Percentiles rank a stretch among this genome's conserved stretches.
Conservation (phyloP, 2,888 invertebrate genomes). For the Diplazon laetatorius region DNA sequence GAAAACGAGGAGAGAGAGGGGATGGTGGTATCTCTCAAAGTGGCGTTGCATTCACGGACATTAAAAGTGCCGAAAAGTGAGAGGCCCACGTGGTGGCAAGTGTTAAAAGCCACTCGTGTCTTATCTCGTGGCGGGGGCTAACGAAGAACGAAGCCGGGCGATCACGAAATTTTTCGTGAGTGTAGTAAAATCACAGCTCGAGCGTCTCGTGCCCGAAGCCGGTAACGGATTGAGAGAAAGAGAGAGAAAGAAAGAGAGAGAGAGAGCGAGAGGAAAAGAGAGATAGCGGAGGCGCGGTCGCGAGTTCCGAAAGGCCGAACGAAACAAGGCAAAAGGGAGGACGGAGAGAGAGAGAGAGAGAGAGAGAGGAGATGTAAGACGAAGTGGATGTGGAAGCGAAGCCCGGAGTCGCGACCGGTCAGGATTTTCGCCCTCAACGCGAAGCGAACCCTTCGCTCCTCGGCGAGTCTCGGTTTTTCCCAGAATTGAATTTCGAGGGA, state of each 20-base stretch:
- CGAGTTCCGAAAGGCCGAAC: background rate
- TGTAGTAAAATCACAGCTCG: conserved; percentile 54
- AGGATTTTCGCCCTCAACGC: conserved; percentile 5
- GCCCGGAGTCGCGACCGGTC: conserved; percentile 26
- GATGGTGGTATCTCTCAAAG: conserved; percentile 57
- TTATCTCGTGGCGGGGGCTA: conserved; percentile 62
- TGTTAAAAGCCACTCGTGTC: conserved; percentile 61
- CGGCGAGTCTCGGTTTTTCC: conserved; percentile 50
- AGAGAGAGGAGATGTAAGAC: conserved; percentile 17
- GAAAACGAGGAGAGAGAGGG: conserved; percentile 1
- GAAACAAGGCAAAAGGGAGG: background rate
- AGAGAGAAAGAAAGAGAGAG: background rate
- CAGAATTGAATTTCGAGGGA: conserved; percentile 65
- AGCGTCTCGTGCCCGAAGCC: conserved; percentile 12
- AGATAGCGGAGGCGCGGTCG: background rate
- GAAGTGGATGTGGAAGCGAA: conserved; percentile 16
- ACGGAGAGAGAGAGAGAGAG: background rate
- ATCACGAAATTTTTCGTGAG: conserved; percentile 60
- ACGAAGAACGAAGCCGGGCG: conserved; percentile 62
- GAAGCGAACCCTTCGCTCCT: conserved; percentile 27
- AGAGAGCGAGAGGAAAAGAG: background rate
- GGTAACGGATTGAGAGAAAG: background rate
- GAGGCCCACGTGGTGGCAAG: conserved; percentile 64
- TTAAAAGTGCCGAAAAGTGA: conserved; percentile 60
- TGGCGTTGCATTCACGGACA: conserved; percentile 51